Evolutionary conservation across 2,888 invertebrate genomes (phyloP), one percentile per base, ranked within the genome.

Genomic region (Zele albiditarsus): DNA sequence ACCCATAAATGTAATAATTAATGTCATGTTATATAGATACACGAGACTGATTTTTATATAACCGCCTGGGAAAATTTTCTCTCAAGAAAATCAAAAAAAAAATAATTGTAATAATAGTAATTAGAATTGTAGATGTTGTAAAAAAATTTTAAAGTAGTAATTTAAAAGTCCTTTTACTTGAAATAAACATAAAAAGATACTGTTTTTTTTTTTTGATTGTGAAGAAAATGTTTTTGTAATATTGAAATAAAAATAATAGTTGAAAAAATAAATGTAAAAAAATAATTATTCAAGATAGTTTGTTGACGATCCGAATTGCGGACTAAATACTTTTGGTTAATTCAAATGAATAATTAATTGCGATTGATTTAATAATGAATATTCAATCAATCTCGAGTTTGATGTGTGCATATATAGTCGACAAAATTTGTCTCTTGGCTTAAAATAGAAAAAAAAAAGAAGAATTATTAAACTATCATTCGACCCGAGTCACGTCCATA

Each of bases 401-500:
- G 25, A 5, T 38, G 38, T 49, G 14, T 67, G n/a, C n/a, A 6
- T 42, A 25, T 42, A 28, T 27, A 67, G 38, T 46, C 3, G 31
- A 67, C 46, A 67, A 49, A n/a, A 58, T 20, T 20, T 33, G 8
- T 38, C 38, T 63, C 38, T 38, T 33, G 20, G 16, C 3, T n/a
- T 31, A 16, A 63, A 33, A 33, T n/a, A 33, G 20, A 53, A 53
- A 53, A 53, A 10, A 28, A 60, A 58, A 14, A 28, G 10, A 60
- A 60, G 16, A 28, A 60, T 31, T 33, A 76, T 57, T 57, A 77
- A 82, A 84, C 79, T 78, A 82, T 83, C 80, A 77, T 83, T 83
- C 80, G 80, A 80, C 82, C 78, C 80, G 81, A 83, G 82, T 83
- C 82, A 85, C 82, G 84, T 87, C 85, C 53, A 53, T n/a, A 53